Base-by-base conservation (phyloP, 1,140 invertebrate species). In the Anastatus disparis region DNA sequence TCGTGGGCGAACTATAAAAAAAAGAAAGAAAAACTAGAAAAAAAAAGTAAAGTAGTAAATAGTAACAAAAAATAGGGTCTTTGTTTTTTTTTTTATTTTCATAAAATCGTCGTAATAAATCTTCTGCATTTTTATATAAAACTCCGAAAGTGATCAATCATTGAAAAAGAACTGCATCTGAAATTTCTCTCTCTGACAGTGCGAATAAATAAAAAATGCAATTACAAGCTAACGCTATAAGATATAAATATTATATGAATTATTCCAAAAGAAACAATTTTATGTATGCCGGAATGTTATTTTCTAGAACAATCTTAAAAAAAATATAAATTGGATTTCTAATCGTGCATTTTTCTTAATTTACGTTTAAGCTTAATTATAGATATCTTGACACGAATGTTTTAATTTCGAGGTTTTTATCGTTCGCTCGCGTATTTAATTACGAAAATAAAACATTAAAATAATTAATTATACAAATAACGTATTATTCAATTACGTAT, bases 21-120 rank as follows among this genome's bases (percentile, higher is more conserved):
- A 48, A 42, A 26, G 31, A 48, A 59, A 38, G 13, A 35, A 56
- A 35, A 7, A 17, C 6, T 35, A 31, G 15, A 56, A n/a, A 35
- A 31, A 35, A 56, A 22, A 35, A 31, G n/a, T 17, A 29, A 15
- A 20, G 31, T 35, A 35, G n/a, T 35, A 35, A 4, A 35, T 35
- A 35, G 4, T 6, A 22, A 50, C 48, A 24, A 22, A 20, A 6
- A 24, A 6, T 6, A 2, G 48, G 2, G 24, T 15, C 12, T 8
- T 3, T 15, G 40, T n/a, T 3, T 15, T 9, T n/a, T 42, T n/a
- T 40, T 61, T 27, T 8, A 61, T 61, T 61, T 48, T 53, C 20
- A 61, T 56, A 53, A 61, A 69, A 69, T 50, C 15, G 42, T 48
- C 24, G 56, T 61, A 52, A 69, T 69, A 69, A 69, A 69, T 69